These are phyloP conservation scores for Periphyllus acericola DNA, from an alignment of 2,888 invertebrate species.

Conservation along the genomic window DNA sequence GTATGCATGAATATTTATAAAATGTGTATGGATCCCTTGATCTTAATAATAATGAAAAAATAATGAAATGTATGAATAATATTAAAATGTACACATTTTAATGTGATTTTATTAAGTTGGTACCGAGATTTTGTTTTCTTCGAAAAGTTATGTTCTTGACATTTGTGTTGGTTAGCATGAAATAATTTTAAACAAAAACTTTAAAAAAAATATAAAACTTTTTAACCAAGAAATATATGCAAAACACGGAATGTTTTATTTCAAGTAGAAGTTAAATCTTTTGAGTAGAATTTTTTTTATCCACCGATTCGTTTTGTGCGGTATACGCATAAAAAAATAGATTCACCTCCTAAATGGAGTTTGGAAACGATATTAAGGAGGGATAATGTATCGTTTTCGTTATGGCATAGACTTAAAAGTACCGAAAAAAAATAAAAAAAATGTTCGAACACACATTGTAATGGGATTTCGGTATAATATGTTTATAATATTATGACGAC, in stretches of 20 bases:
- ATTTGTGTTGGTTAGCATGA: not conserved
- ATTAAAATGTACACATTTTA: not conserved
- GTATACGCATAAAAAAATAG: not conserved
- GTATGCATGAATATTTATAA: too few relatives aligned
- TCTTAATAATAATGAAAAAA: too few relatives aligned
- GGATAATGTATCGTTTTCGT: constrained; percentile 4
- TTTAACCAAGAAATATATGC: not conserved
- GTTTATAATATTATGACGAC: not conserved
- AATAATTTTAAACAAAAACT: not conserved
- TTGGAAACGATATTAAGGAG: not conserved
- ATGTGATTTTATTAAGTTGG: not conserved
- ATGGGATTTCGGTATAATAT: not conserved
- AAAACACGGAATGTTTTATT: not conserved
- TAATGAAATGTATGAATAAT: not conserved
- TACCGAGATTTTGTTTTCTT: not conserved
- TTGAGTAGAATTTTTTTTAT: not conserved
- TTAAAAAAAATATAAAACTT: not conserved
- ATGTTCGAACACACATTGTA: not conserved
- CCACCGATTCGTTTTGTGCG: not conserved
- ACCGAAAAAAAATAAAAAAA: constrained; percentile 2
- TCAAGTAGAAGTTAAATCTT: not conserved
- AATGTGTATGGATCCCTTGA: too few relatives aligned
- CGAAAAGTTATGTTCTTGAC: not conserved
- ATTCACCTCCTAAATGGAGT: not conserved
- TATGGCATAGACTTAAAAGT: not conserved